Percentiles rank a stretch among this genome's conserved stretches.
These are phyloP conservation scores for Lycocerus yunnanus DNA, from an alignment of 2,888 invertebrate species.

Conservation along the genomic window DNA sequence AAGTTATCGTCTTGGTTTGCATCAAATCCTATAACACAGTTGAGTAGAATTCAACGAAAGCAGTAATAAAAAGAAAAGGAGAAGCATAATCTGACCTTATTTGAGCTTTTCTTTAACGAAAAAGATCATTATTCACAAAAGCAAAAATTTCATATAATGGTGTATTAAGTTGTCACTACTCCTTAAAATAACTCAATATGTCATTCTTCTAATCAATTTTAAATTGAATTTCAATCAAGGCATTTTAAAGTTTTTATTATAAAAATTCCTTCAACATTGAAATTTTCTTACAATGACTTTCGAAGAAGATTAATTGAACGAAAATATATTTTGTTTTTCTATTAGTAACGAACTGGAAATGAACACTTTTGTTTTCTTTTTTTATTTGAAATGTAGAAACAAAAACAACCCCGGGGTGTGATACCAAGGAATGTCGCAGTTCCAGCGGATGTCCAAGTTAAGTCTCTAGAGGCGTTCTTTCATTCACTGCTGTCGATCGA, in stretches of 20 bases:
- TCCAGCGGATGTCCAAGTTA: slow-evolving; percentile 27
- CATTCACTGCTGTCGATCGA: slow-evolving; percentile 27
- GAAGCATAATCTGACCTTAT: slow-evolving; percentile 31
- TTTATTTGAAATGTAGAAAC: slow-evolving; percentile 33
- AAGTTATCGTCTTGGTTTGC: slow-evolving; percentile 35
- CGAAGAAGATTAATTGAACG: slow-evolving; percentile 40
- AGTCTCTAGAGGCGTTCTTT: slow-evolving; percentile 29
- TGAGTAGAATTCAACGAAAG: slow-evolving; percentile 34
- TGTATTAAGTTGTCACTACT: slow-evolving; percentile 34
- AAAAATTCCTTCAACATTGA: slow-evolving; percentile 27
- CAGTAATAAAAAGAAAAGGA: slow-evolving; percentile 24
- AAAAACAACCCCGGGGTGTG: slow-evolving; percentile 40
- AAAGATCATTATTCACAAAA: slow-evolving; percentile 41
- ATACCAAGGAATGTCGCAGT: slow-evolving; percentile 33
- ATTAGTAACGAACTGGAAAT: slow-evolving; percentile 29
- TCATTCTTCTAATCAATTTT: slow-evolving; percentile 33
- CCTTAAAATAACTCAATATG: slow-evolving; percentile 35
- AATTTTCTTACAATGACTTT: slow-evolving; percentile 36
- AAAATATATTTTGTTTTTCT: slow-evolving; percentile 41
- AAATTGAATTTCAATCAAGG: slow-evolving; percentile 38
- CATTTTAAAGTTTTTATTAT: slow-evolving; percentile 24
- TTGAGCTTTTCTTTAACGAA: slow-evolving; percentile 32
- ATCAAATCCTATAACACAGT: slow-evolving; percentile 36
- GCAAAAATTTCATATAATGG: slow-evolving; percentile 42
- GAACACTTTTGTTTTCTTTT: slow-evolving; percentile 37